Percentiles rank a stretch among this genome's conserved stretches.
phyloP scores from a whole-genome alignment of 53 echinoderm and acorn worm genomes.

The Holothuria leucospilota region DNA sequence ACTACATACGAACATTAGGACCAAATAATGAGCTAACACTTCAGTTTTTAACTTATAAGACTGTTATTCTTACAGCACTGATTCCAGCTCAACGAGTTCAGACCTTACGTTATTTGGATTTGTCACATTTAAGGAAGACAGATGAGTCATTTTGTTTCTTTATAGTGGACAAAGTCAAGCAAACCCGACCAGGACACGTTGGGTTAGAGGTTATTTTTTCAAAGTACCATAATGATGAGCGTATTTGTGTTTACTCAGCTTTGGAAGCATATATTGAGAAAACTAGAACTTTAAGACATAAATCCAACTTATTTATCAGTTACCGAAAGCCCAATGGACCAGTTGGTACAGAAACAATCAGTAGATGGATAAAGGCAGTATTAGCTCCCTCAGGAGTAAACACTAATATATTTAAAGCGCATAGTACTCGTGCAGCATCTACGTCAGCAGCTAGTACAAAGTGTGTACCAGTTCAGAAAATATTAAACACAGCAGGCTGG shows the following conservation, averaged over 20 bases:
- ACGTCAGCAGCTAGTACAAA: no score
- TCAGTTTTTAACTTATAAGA: not conserved
- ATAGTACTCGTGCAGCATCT: no score
- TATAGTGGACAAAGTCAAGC: constrained; percentile 17
- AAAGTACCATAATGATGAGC: no score
- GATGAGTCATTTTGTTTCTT: not conserved
- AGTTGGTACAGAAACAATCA: no score
- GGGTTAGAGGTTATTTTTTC: constrained; percentile 3
- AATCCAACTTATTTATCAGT: not conserved
- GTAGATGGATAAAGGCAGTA: no score
- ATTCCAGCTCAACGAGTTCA: constrained; percentile 16
- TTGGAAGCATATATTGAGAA: not conserved
- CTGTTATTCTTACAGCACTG: not conserved
- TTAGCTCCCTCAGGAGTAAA: no score
- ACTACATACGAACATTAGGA: constrained; percentile 14
- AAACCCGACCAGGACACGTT: constrained; percentile 7
- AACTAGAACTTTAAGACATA: not conserved
- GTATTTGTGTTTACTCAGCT: not conserved
- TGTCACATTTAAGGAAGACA: not conserved
- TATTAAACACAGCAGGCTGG: no score
- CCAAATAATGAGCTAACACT: constrained; percentile 15
- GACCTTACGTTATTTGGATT: not conserved
- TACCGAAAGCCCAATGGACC: constrained; percentile 3
- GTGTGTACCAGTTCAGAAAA: no score
- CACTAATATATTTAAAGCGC: no score